Evolutionary conservation across 2,888 invertebrate species (phyloP), one percentile per base, ranked within the genome.

Genomic region (Chrysopilus asiliformis): DNA sequence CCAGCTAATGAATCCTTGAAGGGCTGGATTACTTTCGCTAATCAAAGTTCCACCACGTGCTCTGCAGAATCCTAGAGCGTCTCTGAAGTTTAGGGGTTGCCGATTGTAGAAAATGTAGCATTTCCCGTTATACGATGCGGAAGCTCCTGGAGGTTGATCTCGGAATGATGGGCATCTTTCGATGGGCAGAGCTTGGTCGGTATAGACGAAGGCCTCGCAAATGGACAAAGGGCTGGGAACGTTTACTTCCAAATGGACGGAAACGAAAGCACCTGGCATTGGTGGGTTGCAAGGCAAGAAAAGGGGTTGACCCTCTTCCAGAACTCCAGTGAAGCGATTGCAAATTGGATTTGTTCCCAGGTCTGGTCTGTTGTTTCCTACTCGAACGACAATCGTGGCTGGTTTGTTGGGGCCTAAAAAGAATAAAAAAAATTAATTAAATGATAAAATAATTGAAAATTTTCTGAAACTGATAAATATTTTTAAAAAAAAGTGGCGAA

Each of bases 1-100:
- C 91, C 91, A 91, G 55, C 87, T 87, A 46, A 91, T 82, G 61
- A 91, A 91, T 1, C 91, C 91, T 63, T 91, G 91, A 22, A 90
- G 68, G 0, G 90, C 90, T 0, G 91, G 89, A 64, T 90, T 91
- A 55, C 87, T 89, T 61, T 91, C 90, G 52, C 89, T 86, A 4
- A 91, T 83, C 20, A 91, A 64, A 0, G 85, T 81, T 1, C 89
- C 87, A 4, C 86, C 87, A 10, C 89, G 70, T 1, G 75, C 69
- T 25, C 79, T 73, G 53, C 91, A 91, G 61, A 84, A 86, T 0
- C 74, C 68, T 7, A 85, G 62, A 0, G 90, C 79, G 34, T 87
- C 85, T 31, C 79, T 68, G 63, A 90, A 86, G 48, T 72, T 74
- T 44, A 80, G 60, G 0, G 86, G 87, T 53, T 89, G 86, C 9